Evolutionary conservation across 2,888 invertebrate genomes (phyloP), one percentile per base, ranked within the genome.

Genomic region (Caenorhabditis sp.): DNA sequence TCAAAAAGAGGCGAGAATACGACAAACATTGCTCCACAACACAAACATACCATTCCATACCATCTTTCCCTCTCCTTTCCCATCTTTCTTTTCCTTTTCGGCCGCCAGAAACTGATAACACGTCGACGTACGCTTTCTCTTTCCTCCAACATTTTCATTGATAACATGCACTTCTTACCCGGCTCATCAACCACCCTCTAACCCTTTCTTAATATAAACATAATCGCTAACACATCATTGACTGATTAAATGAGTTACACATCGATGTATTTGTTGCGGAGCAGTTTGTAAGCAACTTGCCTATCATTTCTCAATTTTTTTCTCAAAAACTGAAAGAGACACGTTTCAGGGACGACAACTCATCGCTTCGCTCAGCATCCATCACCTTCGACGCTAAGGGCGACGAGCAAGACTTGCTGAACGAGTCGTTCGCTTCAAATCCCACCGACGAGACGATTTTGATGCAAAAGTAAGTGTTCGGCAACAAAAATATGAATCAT

Each of bases 381-480:
- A 77, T 86, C 50, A 83, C 81, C 28, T 77, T 87, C 32, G 83
- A 87, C 82, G 83, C 80, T 3, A 82, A 81, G 15, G 56, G 70
- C 18, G 85, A 86, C 51, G 81, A 82, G 56, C 80, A 84, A 51
- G 76, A 80, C 20, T 61, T 87, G 60, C 26, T 76, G 28, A 85
- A 87, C 80, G 84, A 87, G 40, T 86, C 85, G 24, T 70, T 85
- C 28, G 80, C 82, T 8, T 85, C 84, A 1, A 83, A 87, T 64
- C 86, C 87, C 18, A 81, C 83, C 26, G 87, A 87, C 81, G 87
- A 87, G 53, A 79, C 84, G 5, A 76, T 82, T 40, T 70, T 82
- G 62, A 84, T 84, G 82, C 78, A 85, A 65, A 65, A 70, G 85
- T 85, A 44, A 83, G 83, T 56, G 35, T 26, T 1, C 22, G 24